phyloP scores from a whole-genome alignment of 2,888 invertebrate genomes.

The Sarcophaga variegata region DNA sequence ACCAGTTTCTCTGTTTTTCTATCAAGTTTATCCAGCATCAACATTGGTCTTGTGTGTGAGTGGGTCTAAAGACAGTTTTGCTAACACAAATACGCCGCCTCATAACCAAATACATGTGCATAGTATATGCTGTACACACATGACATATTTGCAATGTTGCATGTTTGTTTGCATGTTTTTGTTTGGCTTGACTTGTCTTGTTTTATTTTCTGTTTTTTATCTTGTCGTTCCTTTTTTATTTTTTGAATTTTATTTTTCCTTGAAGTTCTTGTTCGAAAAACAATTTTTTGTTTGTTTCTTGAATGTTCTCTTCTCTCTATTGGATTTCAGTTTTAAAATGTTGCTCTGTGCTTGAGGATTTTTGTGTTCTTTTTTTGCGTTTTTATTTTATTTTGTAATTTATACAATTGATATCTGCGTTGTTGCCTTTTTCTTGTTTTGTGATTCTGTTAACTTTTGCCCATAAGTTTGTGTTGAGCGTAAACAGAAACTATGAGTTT shows the following conservation, averaged over 20 bases:
- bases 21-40: constrained; percentile 61
- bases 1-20: constrained; percentile 54
- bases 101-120: background rate
- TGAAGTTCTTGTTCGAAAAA: constrained; percentile 37
- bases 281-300: constrained; percentile 15
- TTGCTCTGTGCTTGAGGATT: constrained; percentile 26
- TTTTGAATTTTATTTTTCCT: background rate
- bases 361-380: constrained; percentile 3
- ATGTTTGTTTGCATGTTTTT: constrained; percentile 30
- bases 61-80: constrained; percentile 40
- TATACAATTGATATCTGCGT: too few species aligned
- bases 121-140: background rate
- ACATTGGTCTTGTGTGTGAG: constrained; percentile 28
- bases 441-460: constrained; percentile 14
- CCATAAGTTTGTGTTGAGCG: constrained; percentile 43
- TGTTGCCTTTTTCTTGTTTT: constrained; percentile 8
- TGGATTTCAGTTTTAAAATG: constrained; percentile 34
- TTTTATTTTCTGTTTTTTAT: constrained; percentile 5
- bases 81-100: constrained; percentile 12
- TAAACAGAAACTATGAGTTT: constrained; percentile 28
- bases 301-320: constrained; percentile 8
- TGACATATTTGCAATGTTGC: constrained; percentile 47
- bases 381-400: constrained; percentile 4
- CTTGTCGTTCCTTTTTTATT: constrained; percentile 7
- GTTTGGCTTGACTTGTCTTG: constrained; percentile 11